Conservation (phyloP, 2,888 invertebrate species). For the Phalera bucephala region DNA sequence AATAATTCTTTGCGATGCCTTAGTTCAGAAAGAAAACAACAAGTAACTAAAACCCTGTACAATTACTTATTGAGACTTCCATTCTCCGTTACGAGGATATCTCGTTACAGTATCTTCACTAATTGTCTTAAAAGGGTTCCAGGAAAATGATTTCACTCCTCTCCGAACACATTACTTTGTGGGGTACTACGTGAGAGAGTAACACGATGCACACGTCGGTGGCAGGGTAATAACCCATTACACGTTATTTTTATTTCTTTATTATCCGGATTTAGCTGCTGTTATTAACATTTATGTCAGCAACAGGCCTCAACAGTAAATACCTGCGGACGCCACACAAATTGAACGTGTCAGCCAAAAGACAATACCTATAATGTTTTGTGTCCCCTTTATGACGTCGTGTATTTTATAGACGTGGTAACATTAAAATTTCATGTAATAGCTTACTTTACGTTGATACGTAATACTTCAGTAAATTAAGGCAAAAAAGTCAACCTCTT, state of each 20-base stretch:
- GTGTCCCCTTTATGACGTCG: conserved; percentile 38
- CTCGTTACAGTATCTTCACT: conserved; percentile 41
- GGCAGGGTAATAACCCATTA: conserved; percentile 61
- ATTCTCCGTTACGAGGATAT: conserved; percentile 29
- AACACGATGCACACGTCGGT: conserved; percentile 58
- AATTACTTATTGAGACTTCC: conserved; percentile 17
- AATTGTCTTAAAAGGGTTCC: conserved; percentile 51
- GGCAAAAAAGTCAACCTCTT: conserved; percentile 1
- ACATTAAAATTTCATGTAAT: conserved; percentile 10
- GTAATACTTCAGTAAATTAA: conserved; percentile 1
- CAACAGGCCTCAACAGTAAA: conserved; percentile 50
- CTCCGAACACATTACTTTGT: conserved; percentile 44
- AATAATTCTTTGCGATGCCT: too few relatives aligned
- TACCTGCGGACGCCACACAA: conserved; percentile 40
- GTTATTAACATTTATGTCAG: conserved; percentile 62
- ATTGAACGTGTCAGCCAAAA: conserved; percentile 50
- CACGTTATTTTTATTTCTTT: conserved; percentile 58
- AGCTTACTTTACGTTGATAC: neutral
- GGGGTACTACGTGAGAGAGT: conserved; percentile 62
- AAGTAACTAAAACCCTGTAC: conserved; percentile 4
- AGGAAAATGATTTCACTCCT: conserved; percentile 52
- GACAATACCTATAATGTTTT: conserved; percentile 51
- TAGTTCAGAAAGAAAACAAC: neutral
- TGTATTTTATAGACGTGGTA: conserved; percentile 31
- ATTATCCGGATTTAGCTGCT: conserved; percentile 55